Conservation (phyloP, 2,113 vertebrate genomes). For the Callithrix jacchus region DNA sequence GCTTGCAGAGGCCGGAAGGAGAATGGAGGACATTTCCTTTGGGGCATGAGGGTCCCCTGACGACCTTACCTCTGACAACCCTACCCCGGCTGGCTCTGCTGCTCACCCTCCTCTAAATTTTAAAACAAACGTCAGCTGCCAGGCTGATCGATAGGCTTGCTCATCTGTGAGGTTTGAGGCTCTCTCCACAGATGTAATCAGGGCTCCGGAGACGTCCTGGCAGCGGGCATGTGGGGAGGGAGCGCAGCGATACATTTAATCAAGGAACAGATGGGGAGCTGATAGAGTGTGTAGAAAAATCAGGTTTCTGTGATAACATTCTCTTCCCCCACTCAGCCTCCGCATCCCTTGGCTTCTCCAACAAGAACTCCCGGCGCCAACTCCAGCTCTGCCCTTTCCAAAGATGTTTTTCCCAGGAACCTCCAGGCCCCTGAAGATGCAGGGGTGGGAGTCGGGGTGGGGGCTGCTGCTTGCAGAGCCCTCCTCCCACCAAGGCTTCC, state of each 20-base stretch:
- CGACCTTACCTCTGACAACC: background rate
- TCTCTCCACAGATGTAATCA: constrained; percentile 80
- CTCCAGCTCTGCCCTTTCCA: constrained; percentile 25
- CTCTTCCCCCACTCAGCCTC: constrained; percentile 56
- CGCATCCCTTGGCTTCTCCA: constrained; percentile 9
- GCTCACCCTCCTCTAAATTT: background rate
- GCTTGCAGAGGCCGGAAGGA: background rate
- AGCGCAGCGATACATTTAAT: constrained; percentile 75
- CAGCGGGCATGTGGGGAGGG: constrained; percentile 71
- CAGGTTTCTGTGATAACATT: constrained; percentile 77
- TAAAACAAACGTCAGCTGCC: constrained; percentile 64
- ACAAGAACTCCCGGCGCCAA: background rate
- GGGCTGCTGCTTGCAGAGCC: background rate
- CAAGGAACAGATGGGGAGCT: constrained; percentile 82
- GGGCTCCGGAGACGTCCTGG: constrained; percentile 75
- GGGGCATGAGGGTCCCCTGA: background rate
- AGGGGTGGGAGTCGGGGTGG: accelerated
- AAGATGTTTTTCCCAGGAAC: background rate
- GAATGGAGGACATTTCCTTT: background rate
- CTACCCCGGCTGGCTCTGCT: background rate
- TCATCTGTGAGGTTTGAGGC: constrained; percentile 74
- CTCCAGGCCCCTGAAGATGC: accelerated
- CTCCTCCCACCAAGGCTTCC: background rate
- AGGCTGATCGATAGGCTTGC: constrained; percentile 74
- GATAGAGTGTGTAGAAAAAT: constrained; percentile 78